These are phyloP conservation scores for Diploptera punctata DNA, from an alignment of 2,888 invertebrate species.

Conservation along the genomic window DNA sequence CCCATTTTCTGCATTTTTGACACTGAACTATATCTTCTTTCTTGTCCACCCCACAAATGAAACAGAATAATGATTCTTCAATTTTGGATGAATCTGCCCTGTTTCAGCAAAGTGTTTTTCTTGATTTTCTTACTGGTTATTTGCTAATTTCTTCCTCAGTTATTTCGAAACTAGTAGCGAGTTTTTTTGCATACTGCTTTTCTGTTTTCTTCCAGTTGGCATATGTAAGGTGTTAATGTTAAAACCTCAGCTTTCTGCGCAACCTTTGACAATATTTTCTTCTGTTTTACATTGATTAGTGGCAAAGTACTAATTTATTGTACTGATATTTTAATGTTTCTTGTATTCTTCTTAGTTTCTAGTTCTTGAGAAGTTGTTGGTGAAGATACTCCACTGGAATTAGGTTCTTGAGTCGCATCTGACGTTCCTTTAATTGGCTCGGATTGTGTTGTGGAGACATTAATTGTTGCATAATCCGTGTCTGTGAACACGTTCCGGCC, in stretches of 20 bases:
- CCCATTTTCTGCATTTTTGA: too few relatives aligned
- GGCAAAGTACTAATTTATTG: constrained; percentile 6
- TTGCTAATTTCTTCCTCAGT: too few relatives aligned
- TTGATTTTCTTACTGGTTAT: background rate
- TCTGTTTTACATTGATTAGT: background rate
- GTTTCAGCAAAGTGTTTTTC: background rate
- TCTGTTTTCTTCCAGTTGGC: background rate
- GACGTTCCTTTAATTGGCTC: background rate
- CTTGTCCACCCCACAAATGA: too few relatives aligned
- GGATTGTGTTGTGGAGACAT: background rate
- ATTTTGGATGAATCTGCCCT: too few relatives aligned
- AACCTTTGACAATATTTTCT: background rate
- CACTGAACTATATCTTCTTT: too few relatives aligned
- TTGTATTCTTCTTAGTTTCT: background rate
- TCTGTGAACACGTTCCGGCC: background rate
- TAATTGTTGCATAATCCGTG: background rate
- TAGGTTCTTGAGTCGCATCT: too few relatives aligned
- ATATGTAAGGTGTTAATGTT: background rate
- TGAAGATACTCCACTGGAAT: background rate
- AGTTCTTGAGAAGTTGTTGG: background rate
- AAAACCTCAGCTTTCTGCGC: background rate
- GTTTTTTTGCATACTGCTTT: background rate
- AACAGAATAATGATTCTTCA: background rate
- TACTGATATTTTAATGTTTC: background rate
- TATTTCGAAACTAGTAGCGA: too few relatives aligned